phyloP scores from a whole-genome alignment of 2,888 invertebrate genomes.

The Agriopis leucophaearia region DNA sequence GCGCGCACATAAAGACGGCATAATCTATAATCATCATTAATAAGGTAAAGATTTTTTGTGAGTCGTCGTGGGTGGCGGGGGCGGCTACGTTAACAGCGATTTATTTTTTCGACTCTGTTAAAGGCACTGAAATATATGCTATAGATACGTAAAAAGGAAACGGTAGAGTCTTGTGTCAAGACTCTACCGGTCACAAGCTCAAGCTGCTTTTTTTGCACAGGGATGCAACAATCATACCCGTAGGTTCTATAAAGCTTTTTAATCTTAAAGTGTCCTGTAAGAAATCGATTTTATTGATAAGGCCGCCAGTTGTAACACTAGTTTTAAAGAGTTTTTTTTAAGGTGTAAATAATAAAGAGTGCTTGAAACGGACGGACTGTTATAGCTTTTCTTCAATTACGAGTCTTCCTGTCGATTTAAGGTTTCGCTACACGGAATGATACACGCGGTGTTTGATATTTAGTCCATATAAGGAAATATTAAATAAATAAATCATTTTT shows the following conservation, averaged over 20 bases:
- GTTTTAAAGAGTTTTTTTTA: no score
- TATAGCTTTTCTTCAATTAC: not conserved
- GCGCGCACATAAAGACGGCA: not conserved
- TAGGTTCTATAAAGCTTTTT: no score
- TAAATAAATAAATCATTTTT: no score
- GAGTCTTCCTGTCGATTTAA: not conserved
- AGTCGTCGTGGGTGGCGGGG: slow-evolving; percentile 26
- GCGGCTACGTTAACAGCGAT: slow-evolving; percentile 13
- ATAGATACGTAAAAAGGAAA: slow-evolving; percentile 4
- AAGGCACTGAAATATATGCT: slow-evolving; percentile 3
- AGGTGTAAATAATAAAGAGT: not conserved
- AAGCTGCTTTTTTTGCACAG: slow-evolving; percentile 11
- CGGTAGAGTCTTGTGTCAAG: no score
- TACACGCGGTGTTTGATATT: no score
- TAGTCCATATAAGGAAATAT: no score
- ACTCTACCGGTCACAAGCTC: no score
- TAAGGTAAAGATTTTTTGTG: slow-evolving; percentile 29
- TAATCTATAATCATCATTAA: slow-evolving; percentile 26
- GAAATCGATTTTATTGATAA: no score
- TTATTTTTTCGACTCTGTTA: slow-evolving; percentile 21
- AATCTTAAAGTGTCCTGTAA: no score
- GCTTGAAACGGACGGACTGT: not conserved
- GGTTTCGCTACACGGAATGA: no score
- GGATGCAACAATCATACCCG: not conserved
- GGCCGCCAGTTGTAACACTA: no score